Conservation (phyloP, 2,113 vertebrate genomes). For the Phrynosoma blainvillii region DNA sequence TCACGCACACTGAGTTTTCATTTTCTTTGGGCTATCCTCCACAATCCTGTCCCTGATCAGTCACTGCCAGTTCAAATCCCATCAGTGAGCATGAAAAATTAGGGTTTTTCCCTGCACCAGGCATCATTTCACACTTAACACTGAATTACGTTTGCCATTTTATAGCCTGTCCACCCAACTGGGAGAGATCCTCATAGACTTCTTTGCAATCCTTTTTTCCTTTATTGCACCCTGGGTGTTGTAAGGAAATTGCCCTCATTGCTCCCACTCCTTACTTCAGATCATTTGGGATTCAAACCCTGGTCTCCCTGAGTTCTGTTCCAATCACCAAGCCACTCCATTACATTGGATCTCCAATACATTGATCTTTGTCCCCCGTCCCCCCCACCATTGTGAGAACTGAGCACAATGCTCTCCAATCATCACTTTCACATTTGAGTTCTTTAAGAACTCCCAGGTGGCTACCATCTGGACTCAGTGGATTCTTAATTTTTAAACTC, state of each 20-base stretch:
- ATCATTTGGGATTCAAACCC: neutral
- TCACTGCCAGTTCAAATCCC: neutral
- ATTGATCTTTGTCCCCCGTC: neutral
- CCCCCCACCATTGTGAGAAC: neutral
- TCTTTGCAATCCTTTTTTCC: neutral
- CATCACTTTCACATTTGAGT: neutral
- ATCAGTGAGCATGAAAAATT: neutral
- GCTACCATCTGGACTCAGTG: neutral
- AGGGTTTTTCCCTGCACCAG: neutral
- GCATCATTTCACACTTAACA: neutral
- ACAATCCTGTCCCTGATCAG: neutral
- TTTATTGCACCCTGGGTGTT: neutral
- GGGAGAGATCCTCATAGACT: neutral
- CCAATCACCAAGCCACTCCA: no score
- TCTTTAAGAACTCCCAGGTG: neutral
- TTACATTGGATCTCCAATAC: no score
- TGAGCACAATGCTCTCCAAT: neutral
- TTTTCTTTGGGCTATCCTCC: neutral
- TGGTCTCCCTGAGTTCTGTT: neutral
- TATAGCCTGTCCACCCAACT: neutral
- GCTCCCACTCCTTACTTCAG: neutral
- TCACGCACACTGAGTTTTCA: neutral
- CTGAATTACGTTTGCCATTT: neutral
- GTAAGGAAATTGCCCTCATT: neutral
- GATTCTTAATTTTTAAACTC: neutral